Evolutionary conservation across 2,888 invertebrate species (phyloP), one percentile per base, ranked within the genome.

Genomic region (Dusona sp.): DNA sequence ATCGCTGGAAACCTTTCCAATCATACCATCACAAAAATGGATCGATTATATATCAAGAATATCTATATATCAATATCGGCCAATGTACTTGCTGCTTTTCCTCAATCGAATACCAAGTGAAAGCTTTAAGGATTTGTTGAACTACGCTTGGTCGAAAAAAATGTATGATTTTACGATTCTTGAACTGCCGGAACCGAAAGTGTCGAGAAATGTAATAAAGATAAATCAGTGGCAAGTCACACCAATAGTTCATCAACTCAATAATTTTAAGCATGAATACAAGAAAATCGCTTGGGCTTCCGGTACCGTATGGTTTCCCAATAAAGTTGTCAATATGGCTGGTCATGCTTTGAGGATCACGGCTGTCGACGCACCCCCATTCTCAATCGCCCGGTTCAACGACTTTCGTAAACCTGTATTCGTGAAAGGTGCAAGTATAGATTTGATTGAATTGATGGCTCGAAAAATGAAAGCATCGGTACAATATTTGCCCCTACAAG

Each of bases 311-410:
- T 84, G 87, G 77, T 90, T 89, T 33, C 90, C 91, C 0, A 78
- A 90, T 33, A 89, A 90, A 38, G 9, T 89, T 3, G 61, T 8
- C 0, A 72, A 91, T 72, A 87, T 91, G 77, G 42, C 89, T 42
- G 89, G 89, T 4, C 84, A 89, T 36, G 78, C 83, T 0, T 8
- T 92, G 0, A 79, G n/a, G 3, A 72, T 88, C 7, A 68, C 36
- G 1, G 13, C 86, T 0, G 0, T 70, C 0, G 13, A 87, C 3
- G 73, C 73, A 2, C 65, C 85, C 2, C 89, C 89, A 0, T 75
- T 85, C 25, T 42, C 84, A 1, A 11, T 45, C 1, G n/a, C 87
- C 0, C 7, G 7, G 1, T 79, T 61, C 19, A 61, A 89, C 65
- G 51, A 79, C 0, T 42, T 73, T 11, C 38, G 51, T 0, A 29